Base-by-base conservation (phyloP, 2,113 vertebrate genomes). In the Acanthochromis polyacanthus region DNA sequence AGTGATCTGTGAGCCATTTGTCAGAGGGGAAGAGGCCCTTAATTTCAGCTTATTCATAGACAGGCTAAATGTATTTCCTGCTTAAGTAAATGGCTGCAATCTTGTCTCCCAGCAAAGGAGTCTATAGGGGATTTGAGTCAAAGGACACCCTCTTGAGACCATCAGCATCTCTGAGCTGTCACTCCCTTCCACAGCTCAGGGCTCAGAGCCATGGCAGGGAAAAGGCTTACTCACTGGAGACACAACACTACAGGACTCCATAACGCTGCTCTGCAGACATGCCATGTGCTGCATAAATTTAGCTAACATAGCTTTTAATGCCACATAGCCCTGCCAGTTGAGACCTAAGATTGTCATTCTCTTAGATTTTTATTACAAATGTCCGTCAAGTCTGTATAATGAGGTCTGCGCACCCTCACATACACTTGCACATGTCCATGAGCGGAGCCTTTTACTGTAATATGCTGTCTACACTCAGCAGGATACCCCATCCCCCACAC, bases 121-220 rank as follows among this genome's bases (percentile, higher is more conserved):
- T 76, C 63, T 67, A 56, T 11, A 12, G 74, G 62, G 56, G 66
- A 71, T 61, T 79, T 9, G 28, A 67, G 64, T 69, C 52, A 74
- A 70, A 82, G 69, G 60, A 78, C 19, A 46, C 51, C 59, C 45
- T 78, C 70, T 58, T 56, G 83, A 77, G 83, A 81, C 45, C 65
- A 7, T 57, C 66, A 36, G 7, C 46, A 66, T 85, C 65, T 79
- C 78, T 4, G 74, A 73, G 80, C 78, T 88, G 85, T 87, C 84
- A 62, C 36, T 80, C 23, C 28, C 66, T 19, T 81, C 30, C 45
- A 45, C 53, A 8, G 81, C 82, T 82, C 22, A 32, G 46, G 51
- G 66, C 75, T 82, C 75, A 48, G 68, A 67, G 65, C 62, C 38
- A 48, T 17, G 3, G 2, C 45, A 40, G 50, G 10, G 62, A 58